phyloP scores from a whole-genome alignment of 2,888 invertebrate species.

The Rhingia rostrata region DNA sequence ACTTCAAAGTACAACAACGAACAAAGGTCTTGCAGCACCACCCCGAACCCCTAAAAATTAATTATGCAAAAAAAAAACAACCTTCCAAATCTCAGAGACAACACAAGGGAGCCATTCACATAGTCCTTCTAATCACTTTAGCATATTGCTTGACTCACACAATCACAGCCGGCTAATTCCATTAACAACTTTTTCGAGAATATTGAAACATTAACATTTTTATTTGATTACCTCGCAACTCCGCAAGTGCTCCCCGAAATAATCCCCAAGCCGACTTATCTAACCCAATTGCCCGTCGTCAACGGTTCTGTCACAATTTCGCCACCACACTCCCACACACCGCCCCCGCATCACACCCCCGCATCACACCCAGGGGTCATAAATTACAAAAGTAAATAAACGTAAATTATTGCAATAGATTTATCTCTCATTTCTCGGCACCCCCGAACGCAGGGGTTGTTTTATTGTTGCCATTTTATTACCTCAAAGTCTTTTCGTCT shows the following conservation, averaged over 20 bases:
- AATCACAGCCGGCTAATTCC: constrained; percentile 54
- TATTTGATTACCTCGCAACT: constrained; percentile 67
- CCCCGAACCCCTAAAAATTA: not conserved
- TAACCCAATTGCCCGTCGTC: constrained; percentile 52
- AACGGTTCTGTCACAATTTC: constrained; percentile 42
- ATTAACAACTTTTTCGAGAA: constrained; percentile 66
- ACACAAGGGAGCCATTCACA: constrained; percentile 6
- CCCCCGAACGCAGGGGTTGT: constrained; percentile 54
- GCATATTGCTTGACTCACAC: constrained; percentile 23
- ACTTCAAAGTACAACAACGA: no score
- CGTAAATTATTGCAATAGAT: constrained; percentile 74
- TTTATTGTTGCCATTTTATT: constrained; percentile 72
- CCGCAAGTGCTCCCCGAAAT: constrained; percentile 61
- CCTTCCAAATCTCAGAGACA: not conserved
- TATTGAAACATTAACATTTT: constrained; percentile 71
- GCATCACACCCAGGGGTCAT: constrained; percentile 55
- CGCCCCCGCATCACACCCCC: constrained; percentile 20
- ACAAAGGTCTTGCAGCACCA: no score
- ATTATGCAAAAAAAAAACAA: not conserved
- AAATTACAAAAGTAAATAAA: constrained; percentile 74
- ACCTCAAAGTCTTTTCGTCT: constrained; percentile 67
- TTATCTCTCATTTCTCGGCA: constrained; percentile 64
- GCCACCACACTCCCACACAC: not conserved
- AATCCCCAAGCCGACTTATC: constrained; percentile 50
- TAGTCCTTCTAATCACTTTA: not conserved